A percentile compares a stretch with the other conserved stretches of the same genome.
Evolutionary conservation across 2,888 invertebrate species (phyloP).

Genomic region (Andrena bicolor): DNA sequence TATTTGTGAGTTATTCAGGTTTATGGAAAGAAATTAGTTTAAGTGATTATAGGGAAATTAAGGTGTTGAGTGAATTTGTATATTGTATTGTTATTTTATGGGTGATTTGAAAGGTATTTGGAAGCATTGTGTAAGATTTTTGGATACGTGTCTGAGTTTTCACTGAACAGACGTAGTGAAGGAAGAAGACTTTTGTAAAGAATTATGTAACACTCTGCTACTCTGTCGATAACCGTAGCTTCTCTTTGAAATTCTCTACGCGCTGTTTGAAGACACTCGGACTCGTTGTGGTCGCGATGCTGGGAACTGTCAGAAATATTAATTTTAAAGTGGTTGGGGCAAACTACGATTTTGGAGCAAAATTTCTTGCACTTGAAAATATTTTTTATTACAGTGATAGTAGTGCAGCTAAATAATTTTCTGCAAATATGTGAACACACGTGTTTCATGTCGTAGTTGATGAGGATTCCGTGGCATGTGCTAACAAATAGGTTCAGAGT

Average conservation of each 20-base stretch:
- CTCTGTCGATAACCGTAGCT: conserved; percentile 30
- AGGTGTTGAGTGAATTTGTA: neutral
- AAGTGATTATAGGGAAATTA: neutral
- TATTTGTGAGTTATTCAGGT: too few relatives aligned
- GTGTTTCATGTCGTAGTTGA: neutral
- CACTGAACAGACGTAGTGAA: neutral
- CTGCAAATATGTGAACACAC: neutral
- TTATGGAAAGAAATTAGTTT: neutral
- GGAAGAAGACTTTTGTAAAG: conserved; percentile 1
- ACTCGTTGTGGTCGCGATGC: neutral
- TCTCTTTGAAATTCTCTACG: conserved; percentile 7
- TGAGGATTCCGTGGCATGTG: neutral
- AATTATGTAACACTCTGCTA: conserved; percentile 31
- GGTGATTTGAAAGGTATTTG: neutral
- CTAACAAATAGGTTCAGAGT: neutral
- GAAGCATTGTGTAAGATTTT: neutral
- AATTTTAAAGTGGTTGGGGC: neutral
- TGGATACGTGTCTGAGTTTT: neutral
- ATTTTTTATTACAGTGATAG: too few relatives aligned
- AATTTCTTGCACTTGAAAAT: too few relatives aligned
- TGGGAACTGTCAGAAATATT: neutral
- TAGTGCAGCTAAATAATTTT: neutral
- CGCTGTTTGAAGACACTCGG: neutral
- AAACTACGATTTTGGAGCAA: too few relatives aligned
- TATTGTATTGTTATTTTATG: neutral